Conservation (phyloP, 1,140 invertebrate species). For the Trichomalopsis sarcophagae region DNA sequence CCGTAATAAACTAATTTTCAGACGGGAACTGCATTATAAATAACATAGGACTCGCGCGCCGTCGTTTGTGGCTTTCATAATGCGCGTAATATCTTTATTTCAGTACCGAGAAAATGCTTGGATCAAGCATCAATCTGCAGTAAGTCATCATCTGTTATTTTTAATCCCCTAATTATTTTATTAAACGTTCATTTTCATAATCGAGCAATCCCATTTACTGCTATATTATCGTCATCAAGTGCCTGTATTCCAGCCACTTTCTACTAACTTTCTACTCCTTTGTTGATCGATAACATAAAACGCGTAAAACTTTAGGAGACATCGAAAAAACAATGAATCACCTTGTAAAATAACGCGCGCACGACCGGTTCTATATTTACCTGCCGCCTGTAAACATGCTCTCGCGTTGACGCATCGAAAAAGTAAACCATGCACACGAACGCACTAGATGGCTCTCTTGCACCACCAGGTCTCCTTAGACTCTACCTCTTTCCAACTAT, state of each 20-base stretch:
- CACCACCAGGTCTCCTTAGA: not conserved
- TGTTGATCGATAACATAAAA: not conserved
- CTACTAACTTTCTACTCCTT: too few relatives aligned
- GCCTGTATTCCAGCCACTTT: not conserved
- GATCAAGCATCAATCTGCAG: slow-evolving; percentile 5
- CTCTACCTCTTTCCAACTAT: not conserved
- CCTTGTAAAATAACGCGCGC: not conserved
- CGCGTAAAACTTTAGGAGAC: not conserved
- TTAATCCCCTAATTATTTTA: slow-evolving; percentile 13
- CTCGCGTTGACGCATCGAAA: not conserved
- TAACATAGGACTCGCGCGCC: not conserved
- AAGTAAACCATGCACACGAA: not conserved
- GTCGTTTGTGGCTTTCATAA: slow-evolving; percentile 35
- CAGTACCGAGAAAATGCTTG: not conserved
- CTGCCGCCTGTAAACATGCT: slow-evolving; percentile 14
- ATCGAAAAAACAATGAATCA: not conserved
- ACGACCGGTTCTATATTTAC: slow-evolving; percentile 22
- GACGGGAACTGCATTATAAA: not conserved
- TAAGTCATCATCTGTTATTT: not conserved
- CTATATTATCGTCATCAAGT: not conserved
- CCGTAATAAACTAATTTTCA: slow-evolving; percentile 21
- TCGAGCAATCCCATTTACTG: not conserved
- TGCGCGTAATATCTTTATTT: slow-evolving; percentile 42
- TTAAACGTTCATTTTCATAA: slow-evolving; percentile 1
- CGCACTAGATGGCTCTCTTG: not conserved